Evolutionary conservation across 2,113 vertebrate genomes (phyloP).

Genomic region (Emydocephalus ijimae): DNA sequence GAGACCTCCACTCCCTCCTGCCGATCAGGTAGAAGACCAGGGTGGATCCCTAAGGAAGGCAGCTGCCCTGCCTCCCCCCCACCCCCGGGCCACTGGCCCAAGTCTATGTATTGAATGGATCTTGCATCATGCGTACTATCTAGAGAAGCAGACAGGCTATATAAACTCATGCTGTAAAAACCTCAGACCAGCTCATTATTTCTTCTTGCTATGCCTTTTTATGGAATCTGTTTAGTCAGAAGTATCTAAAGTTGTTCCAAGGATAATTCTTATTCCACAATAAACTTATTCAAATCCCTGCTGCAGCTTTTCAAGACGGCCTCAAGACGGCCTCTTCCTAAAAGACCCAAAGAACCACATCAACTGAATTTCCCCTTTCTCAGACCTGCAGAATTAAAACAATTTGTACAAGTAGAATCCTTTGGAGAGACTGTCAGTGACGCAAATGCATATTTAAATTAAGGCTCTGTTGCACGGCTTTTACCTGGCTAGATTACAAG

Average conservation of each 20-base stretch:
- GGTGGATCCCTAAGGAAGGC: neutral
- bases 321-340: neutral
- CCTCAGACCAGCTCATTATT: neutral
- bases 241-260: neutral
- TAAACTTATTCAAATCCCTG: neutral
- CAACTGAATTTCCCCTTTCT: conserved; percentile 31
- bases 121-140: neutral
- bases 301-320: neutral
- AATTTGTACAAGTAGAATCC: neutral
- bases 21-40: neutral
- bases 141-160: neutral
- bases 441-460: neutral
- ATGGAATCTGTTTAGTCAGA: neutral
- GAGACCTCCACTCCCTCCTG: neutral
- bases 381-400: neutral
- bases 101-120: neutral
- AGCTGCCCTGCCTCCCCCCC: too few species aligned
- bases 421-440: neutral
- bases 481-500: neutral
- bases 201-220: neutral
- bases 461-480: neutral
- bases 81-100: too few species aligned
- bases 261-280: too few species aligned
- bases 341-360: conserved; percentile 34
- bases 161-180: neutral